These are phyloP conservation scores for Barbus barbus DNA, from an alignment of 2,113 vertebrate species.

Conservation along the genomic window DNA sequence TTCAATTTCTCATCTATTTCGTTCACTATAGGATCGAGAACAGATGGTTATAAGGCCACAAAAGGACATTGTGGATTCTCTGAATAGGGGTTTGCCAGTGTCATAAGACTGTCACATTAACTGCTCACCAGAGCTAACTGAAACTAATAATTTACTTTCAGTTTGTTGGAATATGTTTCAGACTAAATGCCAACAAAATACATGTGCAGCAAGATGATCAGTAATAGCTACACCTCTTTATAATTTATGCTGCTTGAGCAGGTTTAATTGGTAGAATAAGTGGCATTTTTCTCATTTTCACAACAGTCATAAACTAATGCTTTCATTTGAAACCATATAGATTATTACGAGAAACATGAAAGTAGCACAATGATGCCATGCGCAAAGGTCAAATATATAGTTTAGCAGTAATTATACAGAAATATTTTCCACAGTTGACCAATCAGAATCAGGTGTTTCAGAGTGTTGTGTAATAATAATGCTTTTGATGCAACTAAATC, in stretches of 20 bases:
- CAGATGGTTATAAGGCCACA: too few species aligned
- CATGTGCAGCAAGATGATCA: not conserved
- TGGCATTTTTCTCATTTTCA: too few species aligned
- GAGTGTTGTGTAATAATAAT: not conserved
- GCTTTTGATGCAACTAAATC: not conserved
- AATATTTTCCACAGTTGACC: too few species aligned
- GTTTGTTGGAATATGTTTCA: not conserved
- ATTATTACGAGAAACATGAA: not conserved
- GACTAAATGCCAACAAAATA: not conserved
- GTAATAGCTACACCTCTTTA: not conserved
- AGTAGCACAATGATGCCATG: not conserved
- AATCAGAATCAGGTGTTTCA: not conserved
- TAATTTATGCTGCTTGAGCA: not conserved
- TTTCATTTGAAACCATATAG: not conserved
- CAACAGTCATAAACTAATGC: too few species aligned
- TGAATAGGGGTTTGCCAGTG: not conserved
- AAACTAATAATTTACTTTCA: not conserved
- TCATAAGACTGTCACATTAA: not conserved
- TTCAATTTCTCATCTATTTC: not conserved
- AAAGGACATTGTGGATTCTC: not conserved
- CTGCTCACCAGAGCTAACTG: not conserved
- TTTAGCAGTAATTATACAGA: not conserved
- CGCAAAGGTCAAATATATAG: not conserved
- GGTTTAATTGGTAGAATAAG: not conserved
- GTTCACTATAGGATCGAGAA: too few species aligned